phyloP scores from a whole-genome alignment of 23 tunicate genomes.

The Diplosoma virens region DNA sequence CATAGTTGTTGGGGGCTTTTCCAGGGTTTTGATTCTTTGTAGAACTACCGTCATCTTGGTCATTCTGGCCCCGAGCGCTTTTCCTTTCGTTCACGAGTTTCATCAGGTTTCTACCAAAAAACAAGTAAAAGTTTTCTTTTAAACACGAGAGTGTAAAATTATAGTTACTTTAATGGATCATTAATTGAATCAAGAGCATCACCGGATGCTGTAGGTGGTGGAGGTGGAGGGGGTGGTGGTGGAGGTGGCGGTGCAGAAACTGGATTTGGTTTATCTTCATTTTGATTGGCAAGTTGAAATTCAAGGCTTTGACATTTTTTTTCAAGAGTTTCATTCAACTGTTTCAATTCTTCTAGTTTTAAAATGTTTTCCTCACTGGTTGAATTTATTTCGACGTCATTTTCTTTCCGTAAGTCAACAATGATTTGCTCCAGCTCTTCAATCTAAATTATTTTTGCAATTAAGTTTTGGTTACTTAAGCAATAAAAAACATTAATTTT shows the following conservation, averaged over 20 bases:
- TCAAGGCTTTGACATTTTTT: background rate
- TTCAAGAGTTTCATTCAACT: too few relatives aligned
- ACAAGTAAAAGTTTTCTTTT: background rate
- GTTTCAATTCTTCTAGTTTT: too few relatives aligned
- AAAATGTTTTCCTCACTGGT: too few relatives aligned
- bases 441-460: too few relatives aligned
- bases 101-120: slow-evolving; percentile 28
- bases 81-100: slow-evolving; percentile 38
- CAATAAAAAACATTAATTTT: too few relatives aligned
- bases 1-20: slow-evolving; percentile 23
- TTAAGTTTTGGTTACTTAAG: too few relatives aligned
- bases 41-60: background rate
- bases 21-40: background rate
- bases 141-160: too few relatives aligned
- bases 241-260: slow-evolving; percentile 46
- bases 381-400: background rate
- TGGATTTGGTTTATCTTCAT: background rate
- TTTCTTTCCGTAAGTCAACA: background rate
- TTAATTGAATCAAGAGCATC: background rate
- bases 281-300: background rate
- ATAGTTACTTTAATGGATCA: slow-evolving; percentile 16
- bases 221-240: slow-evolving; percentile 56
- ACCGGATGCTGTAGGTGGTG: slow-evolving; percentile 30
- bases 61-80: slow-evolving; percentile 3
- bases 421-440: slow-evolving; percentile 42